Evolutionary conservation across 2,888 invertebrate species (phyloP).

Genomic region (Leptopilina syphax): DNA sequence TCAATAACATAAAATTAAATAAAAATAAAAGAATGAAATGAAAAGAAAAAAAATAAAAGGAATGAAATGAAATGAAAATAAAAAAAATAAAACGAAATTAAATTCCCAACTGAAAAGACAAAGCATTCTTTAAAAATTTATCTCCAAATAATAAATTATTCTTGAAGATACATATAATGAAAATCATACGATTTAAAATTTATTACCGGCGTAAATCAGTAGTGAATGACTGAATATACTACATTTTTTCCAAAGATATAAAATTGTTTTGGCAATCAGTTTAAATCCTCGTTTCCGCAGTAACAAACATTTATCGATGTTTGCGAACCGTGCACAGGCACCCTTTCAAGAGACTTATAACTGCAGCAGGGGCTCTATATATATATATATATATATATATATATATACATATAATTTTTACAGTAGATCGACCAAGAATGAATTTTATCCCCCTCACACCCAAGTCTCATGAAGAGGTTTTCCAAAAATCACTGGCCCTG

Average conservation of each 20-base stretch:
- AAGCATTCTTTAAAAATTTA: neutral
- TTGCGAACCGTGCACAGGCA: conserved; percentile 36
- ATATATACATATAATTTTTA: conserved; percentile 46
- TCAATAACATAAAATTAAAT: no score
- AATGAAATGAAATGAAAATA: no score
- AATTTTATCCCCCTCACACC: conserved; percentile 43
- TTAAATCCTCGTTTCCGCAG: conserved; percentile 28
- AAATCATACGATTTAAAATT: neutral
- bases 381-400: conserved; percentile 42
- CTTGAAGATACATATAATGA: neutral
- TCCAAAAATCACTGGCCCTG: conserved; percentile 54
- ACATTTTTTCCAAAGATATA: neutral
- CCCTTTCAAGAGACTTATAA: conserved; percentile 36
- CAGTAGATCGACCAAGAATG: conserved; percentile 54
- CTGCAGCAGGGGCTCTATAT: conserved; percentile 43
- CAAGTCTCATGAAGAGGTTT: conserved; percentile 49
- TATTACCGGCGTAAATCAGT: neutral
- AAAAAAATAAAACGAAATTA: no score
- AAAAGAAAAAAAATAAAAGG: no score
- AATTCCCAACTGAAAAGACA: no score
- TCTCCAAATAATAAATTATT: neutral
- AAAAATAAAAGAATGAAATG: no score
- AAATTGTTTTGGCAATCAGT: conserved; percentile 19
- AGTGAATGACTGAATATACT: neutral
- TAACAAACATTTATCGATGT: conserved; percentile 32